Conservation (phyloP, 1,140 invertebrate genomes). For the Leguminivora glycinivorella region DNA sequence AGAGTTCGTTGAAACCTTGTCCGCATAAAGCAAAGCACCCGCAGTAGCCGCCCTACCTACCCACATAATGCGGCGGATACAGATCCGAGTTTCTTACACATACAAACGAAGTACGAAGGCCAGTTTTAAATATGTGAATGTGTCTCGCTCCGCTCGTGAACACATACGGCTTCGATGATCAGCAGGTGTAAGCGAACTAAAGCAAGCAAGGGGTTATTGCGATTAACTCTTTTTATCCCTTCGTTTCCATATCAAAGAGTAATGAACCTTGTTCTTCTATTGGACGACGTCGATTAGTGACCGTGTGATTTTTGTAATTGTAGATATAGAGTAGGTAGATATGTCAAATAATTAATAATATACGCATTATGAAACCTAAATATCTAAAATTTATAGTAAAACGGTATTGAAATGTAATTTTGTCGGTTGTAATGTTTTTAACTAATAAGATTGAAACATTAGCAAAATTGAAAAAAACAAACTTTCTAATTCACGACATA, state of each 20-base stretch:
- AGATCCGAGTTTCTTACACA: conserved; percentile 76
- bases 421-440: background rate
- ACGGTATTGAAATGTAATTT: background rate
- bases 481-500: background rate
- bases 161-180: conserved; percentile 77
- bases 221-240: conserved; percentile 79
- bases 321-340: too few relatives aligned
- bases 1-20: conserved; percentile 70
- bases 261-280: conserved; percentile 78
- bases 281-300: conserved; percentile 72
- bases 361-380: too few relatives aligned
- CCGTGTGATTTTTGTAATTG: conserved; percentile 66
- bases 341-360: background rate
- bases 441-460: background rate
- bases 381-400: background rate
- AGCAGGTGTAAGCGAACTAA: conserved; percentile 76
- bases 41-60: conserved; percentile 74
- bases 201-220: conserved; percentile 77
- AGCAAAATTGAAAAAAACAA: background rate
- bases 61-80: conserved; percentile 76
- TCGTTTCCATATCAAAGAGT: conserved; percentile 79
- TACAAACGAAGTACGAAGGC: conserved; percentile 72
- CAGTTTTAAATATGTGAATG: conserved; percentile 72
- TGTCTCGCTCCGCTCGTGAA: conserved; percentile 53
- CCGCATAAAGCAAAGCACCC: conserved; percentile 69